A percentile compares a stretch with the other conserved stretches of the same genome.
Conservation (phyloP, 2,113 vertebrate genomes). For the human (Homo sapiens) region GRCh38 chr7:112262001-112262500, state of each 20-base stretch:
- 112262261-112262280: neutral
- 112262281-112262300: neutral
- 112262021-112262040: constrained; percentile 51
- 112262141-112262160: constrained; percentile 14
- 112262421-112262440: neutral
- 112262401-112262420: neutral
- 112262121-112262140: constrained; percentile 50
- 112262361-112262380: neutral
- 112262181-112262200: constrained; percentile 13
- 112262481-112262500: neutral
- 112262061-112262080: neutral
- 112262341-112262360: neutral
- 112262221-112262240: constrained; percentile 19
- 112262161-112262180: neutral
- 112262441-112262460: neutral
- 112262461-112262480: neutral
- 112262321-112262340: neutral
- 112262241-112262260: neutral
- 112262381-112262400: neutral
- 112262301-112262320: neutral
- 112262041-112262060: constrained; percentile 55
- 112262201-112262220: constrained; percentile 43
- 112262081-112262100: constrained; percentile 58
- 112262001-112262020: constrained; percentile 49
- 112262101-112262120: constrained; percentile 61